phyloP scores from a whole-genome alignment of 2,113 vertebrate genomes.

The Xyliphius kryptos region DNA sequence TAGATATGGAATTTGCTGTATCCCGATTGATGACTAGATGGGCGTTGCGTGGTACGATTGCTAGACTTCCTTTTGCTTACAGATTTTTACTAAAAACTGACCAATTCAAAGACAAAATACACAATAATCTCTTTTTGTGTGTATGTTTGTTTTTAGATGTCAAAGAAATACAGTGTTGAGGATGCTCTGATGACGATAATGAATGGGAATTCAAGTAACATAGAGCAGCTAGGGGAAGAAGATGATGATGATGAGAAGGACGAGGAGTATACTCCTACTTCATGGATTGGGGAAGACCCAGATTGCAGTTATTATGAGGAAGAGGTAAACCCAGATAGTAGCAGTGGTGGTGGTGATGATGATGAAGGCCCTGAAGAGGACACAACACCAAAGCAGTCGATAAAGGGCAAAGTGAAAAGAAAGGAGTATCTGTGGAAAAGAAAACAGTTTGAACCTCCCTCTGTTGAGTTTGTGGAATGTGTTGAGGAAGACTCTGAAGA shows the following conservation, averaged over 20 bases:
- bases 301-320: conserved; percentile 5
- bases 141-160: conserved; percentile 2
- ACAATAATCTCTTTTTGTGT: background rate
- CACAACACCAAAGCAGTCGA: background rate
- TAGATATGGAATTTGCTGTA: background rate
- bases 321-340: conserved; percentile 16
- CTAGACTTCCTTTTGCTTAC: background rate
- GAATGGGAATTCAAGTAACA: conserved; percentile 18
- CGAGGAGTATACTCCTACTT: conserved; percentile 2
- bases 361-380: conserved; percentile 16
- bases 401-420: background rate
- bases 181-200: conserved; percentile 6
- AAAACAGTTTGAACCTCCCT: background rate
- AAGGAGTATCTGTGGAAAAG: background rate
- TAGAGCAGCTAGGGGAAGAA: conserved; percentile 8
- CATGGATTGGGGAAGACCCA: background rate
- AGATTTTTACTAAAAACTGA: background rate
- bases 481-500: background rate
- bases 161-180: background rate
- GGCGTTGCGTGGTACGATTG: background rate
- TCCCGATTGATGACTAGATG: background rate
- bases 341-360: too few relatives aligned
- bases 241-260: conserved; percentile 15
- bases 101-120: background rate
- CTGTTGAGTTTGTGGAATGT: background rate